Evolutionary conservation across 2,113 vertebrate genomes (phyloP).

Genomic region (Neoarius graeffei): DNA sequence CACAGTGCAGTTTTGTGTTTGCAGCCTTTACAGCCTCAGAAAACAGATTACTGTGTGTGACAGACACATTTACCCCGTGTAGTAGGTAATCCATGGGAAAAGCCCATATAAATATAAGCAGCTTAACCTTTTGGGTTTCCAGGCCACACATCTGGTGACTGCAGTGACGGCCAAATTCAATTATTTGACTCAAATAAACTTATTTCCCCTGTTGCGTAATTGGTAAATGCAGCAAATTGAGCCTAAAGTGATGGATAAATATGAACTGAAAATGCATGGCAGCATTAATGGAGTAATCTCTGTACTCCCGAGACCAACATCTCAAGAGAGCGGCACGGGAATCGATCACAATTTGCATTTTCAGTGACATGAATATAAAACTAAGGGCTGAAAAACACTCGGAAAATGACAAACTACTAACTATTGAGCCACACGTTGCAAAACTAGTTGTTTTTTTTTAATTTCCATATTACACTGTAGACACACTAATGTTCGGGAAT

Average conservation of each 20-base stretch:
- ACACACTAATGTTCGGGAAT: no score
- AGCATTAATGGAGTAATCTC: conserved; percentile 31
- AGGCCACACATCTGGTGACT: conserved; percentile 39
- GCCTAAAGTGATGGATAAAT: conserved; percentile 33
- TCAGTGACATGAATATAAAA: conserved; percentile 40
- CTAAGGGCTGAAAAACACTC: not conserved
- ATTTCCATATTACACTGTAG: not conserved
- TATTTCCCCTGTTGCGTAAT: conserved; percentile 20
- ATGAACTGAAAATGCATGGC: conserved; percentile 27
- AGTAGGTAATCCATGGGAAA: conserved; percentile 33
- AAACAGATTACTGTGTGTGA: conserved; percentile 38
- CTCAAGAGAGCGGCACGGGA: not conserved
- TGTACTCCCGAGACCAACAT: conserved; percentile 1
- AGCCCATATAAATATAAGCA: conserved; percentile 40
- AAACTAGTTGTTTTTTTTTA: not conserved
- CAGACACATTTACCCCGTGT: conserved; percentile 34
- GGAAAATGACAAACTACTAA: not conserved
- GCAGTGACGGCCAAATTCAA: conserved; percentile 20
- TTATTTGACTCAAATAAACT: conserved; percentile 23
- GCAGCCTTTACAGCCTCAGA: not conserved
- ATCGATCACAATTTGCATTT: conserved; percentile 46
- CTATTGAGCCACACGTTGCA: not conserved
- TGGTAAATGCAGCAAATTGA: conserved; percentile 10
- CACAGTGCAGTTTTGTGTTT: not conserved
- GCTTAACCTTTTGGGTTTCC: conserved; percentile 46